These are phyloP conservation scores for Dendrolimus punctatus DNA, from an alignment of 1,140 invertebrate genomes.

Conservation along the genomic window DNA sequence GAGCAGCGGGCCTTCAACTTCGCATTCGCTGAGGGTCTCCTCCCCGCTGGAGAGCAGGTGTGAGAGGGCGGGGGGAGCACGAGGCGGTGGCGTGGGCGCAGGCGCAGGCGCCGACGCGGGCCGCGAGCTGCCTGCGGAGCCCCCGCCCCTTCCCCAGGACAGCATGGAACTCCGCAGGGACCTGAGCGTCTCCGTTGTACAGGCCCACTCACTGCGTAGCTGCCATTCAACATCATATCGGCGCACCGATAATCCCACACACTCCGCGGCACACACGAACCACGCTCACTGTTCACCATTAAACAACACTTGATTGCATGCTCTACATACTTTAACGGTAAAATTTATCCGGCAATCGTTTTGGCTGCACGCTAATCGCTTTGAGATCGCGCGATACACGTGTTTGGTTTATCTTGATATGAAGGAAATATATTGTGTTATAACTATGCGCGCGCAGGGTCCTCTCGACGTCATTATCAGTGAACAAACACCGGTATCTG, in stretches of 20 bases:
- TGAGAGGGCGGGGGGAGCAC: conserved; percentile 10
- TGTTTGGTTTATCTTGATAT: conserved; percentile 10
- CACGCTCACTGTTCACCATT: conserved; percentile 32
- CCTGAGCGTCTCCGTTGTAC: conserved; percentile 67
- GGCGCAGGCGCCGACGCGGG: conserved; percentile 17
- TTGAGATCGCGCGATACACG: background rate
- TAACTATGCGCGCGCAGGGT: conserved; percentile 30
- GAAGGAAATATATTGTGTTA: conserved; percentile 19
- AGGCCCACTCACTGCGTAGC: conserved; percentile 37
- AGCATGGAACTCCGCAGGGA: conserved; percentile 62
- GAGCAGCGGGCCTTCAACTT: conserved; percentile 45
- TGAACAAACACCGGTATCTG: conserved; percentile 54
- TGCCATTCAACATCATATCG: conserved; percentile 64
- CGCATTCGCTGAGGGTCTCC: conserved; percentile 31
- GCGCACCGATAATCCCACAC: conserved; percentile 33
- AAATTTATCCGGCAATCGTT: background rate
- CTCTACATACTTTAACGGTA: conserved; percentile 2
- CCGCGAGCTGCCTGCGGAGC: conserved; percentile 30
- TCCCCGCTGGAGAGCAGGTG: conserved; percentile 18
- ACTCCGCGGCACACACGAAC: conserved; percentile 28
- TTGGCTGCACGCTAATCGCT: background rate
- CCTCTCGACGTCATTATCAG: conserved; percentile 41
- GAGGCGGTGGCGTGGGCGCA: no score
- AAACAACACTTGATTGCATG: conserved; percentile 15
- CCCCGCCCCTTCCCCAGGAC: conserved; percentile 44